Base-by-base conservation (phyloP, 2,888 invertebrate species). In the Linyphia triangularis region DNA sequence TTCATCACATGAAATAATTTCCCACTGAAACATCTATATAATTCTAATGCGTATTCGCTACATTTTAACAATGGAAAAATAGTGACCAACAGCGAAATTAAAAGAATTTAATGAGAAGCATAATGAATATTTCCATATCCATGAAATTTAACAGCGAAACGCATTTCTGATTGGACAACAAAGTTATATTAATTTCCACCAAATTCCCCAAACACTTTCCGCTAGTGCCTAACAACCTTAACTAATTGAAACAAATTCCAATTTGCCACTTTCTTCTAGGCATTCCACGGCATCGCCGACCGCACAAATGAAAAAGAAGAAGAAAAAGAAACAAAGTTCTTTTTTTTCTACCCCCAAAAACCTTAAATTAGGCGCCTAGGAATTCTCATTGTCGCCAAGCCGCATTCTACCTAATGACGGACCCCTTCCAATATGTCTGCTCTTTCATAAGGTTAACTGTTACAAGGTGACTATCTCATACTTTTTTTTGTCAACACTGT, bases 211-310 rank as follows among this genome's bases (percentile, higher is more conserved):
- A 9, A 33, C 5, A 9, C 9, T 24, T 37, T 37, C 75, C 30
- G 22, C 51, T 33, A 26, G 43, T 30, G 65, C 19, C 6, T 40
- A 51, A 22, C 37, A 10, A 33, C 59, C 69, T 33, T 28, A 6
- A 43, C 61, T 72, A 72, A 82, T 82, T 82, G 72, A 72, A 82
- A 82, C 28, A 51, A 37, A 82, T 82, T 82, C 82, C 82, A 40
- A 72, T 72, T 72, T 63, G 30, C 33, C 57, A 22, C 51, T 51
- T 73, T 57, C n/a, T 40, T 40, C 16, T 57, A 51, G 57, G 30
- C 33, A 30, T 16, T 43, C 26, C 26, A 22, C 63, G 19, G 6
- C 77, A 59, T 10, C 51, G 28, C 40, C 5, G 59, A 69, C 69
- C 69, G 16, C 51, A 37, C 65, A 78, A 78, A 40, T 43, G 78